Base-by-base conservation (phyloP, 2,888 invertebrate genomes). In the Ethmia dodecea region DNA sequence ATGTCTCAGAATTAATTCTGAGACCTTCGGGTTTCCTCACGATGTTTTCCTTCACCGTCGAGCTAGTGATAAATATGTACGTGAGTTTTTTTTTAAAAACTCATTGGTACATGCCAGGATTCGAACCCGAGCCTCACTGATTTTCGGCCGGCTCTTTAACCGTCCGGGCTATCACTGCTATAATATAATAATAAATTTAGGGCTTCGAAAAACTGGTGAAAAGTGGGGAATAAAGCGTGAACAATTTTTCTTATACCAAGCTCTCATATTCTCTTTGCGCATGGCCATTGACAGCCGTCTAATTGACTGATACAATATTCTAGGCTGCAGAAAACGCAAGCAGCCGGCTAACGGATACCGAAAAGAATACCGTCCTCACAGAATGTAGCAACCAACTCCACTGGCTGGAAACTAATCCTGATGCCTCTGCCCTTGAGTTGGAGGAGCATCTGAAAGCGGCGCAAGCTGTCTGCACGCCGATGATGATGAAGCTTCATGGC, bases 401-500 rank as follows among this genome's bases (percentile, higher is more conserved):
- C 8, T 97, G 96, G 96, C 75, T 97, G 22, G 97, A 97, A 52
- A 73, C 80, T 13, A 95, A 96, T 62, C 88, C 90, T 1, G 78
- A 94, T 28, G 96, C 95, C 4, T 91, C 93, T 33, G 92, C 92
- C 52, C 90, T 91, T 5, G 95, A 95, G 49, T 91, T 91, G 47
- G 94, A 95, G 33, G 89, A 92, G 47, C 93, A 91, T 55, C 74
- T 95, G 51, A 92, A 93, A 58, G 91, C 93, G 32, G 79, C 93
- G 12, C 94, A 95, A 64, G 87, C 86, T 11, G 89, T 92, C 11
- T 94, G 94, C 60, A 89, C 90, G 32, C 94, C 95, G 0, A 87
- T 94, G 27, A 95, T 96, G 91, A 89, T 93, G 65, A 95, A 94
- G 60, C 73, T 95, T n/a, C 94, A 94, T 50, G 92, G 91, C 31